phyloP scores from a whole-genome alignment of 2,113 vertebrate species.

The Rhea americana region DNA sequence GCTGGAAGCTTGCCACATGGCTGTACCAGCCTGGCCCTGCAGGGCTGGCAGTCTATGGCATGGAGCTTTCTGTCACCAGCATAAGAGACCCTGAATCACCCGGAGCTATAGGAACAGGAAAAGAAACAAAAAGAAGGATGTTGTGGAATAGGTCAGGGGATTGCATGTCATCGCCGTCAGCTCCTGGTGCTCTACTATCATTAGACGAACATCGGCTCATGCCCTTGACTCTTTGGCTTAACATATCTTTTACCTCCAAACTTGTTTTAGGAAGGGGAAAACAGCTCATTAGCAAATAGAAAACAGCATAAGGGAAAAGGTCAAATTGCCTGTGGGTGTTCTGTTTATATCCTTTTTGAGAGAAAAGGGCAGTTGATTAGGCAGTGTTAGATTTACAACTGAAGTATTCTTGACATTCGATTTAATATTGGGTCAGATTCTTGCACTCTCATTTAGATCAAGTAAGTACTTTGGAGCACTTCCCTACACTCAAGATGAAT shows the following conservation, averaged over 20 bases:
- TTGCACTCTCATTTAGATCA: neutral
- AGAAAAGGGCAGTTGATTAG: neutral
- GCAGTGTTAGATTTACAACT: conserved; percentile 2
- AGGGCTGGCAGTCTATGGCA: neutral
- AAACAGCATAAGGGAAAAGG: conserved; percentile 16
- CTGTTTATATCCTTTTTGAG: neutral
- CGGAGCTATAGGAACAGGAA: neutral
- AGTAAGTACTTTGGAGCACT: neutral
- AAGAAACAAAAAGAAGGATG: neutral
- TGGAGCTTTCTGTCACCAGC: neutral
- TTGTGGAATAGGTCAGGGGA: neutral
- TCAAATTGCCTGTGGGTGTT: neutral
- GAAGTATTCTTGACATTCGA: neutral
- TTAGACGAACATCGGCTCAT: neutral
- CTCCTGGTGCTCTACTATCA: neutral
- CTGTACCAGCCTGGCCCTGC: neutral
- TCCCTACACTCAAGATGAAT: neutral
- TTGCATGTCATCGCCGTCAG: neutral
- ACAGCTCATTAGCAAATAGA: neutral
- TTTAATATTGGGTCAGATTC: conserved; percentile 19
- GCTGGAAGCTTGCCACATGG: neutral
- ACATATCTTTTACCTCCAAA: neutral
- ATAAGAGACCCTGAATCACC: neutral
- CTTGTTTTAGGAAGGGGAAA: neutral
- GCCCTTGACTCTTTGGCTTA: neutral